These are phyloP conservation scores for Triplophysa siluroides DNA, from an alignment of 2,113 vertebrate genomes.

Conservation along the genomic window DNA sequence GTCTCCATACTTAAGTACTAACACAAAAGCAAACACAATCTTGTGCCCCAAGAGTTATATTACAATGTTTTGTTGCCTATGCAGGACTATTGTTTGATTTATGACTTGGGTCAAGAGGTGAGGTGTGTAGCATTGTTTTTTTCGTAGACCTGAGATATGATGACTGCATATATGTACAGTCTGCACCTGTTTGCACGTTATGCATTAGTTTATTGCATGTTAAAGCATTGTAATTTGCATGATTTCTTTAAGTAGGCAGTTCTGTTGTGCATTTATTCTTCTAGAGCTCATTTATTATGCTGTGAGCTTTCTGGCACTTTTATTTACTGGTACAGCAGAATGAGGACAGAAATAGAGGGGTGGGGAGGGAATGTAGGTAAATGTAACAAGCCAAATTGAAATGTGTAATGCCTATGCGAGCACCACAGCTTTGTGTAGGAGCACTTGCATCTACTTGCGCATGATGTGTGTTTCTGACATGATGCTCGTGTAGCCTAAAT, in stretches of 20 bases:
- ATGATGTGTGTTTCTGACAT: background rate
- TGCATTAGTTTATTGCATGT: conserved; percentile 46
- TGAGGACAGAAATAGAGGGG: background rate
- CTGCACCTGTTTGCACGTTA: conserved; percentile 48
- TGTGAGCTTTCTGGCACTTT: background rate
- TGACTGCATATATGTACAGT: conserved; percentile 51
- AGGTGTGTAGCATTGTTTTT: conserved; percentile 51
- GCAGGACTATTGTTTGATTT: conserved; percentile 55
- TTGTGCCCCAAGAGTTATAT: conserved; percentile 10
- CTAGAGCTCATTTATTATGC: conserved; percentile 41
- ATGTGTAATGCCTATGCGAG: background rate
- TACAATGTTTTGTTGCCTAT: conserved; percentile 7
- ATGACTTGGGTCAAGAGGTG: conserved; percentile 59
- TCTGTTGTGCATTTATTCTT: conserved; percentile 10
- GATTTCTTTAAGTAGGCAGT: conserved; percentile 39
- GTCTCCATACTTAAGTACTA: conserved; percentile 36
- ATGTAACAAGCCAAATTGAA: background rate
- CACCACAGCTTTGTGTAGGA: background rate
- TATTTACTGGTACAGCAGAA: background rate
- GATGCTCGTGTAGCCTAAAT: conserved; percentile 13
- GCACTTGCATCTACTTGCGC: background rate
- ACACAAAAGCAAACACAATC: conserved; percentile 19
- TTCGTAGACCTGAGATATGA: conserved; percentile 47
- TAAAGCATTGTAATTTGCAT: conserved; percentile 50
- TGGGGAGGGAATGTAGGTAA: background rate